Base-by-base conservation (phyloP, 2,113 vertebrate genomes). In the Nansenia antarctica region DNA sequence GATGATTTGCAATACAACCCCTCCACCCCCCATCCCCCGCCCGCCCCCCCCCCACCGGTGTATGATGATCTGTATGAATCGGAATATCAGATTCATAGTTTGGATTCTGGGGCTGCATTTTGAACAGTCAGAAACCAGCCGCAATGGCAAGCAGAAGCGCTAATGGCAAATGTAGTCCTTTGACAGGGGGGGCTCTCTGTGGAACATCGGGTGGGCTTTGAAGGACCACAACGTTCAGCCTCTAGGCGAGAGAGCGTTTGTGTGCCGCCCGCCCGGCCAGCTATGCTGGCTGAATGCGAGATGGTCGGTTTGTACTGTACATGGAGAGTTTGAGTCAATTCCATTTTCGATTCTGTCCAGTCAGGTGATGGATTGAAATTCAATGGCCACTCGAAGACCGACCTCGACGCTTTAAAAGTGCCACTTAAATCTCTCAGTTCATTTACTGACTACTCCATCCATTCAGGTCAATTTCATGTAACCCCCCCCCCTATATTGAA, bases 41-140 rank as follows among this genome's bases (percentile, higher is more conserved):
- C 86, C 76, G 59, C n/a, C 80, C 86, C 82, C 85, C 85, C n/a
- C n/a, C n/a, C n/a, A n/a, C 86, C 73, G 58, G 82, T 80, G 84
- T 49, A 82, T 84, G 79, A 73, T 70, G 8, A 80, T 85, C 67
- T 69, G 74, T 84, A 89, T 88, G 90, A 86, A 85, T 86, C 85
- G 63, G 14, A n/a, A n/a, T n/a, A n/a, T 67, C 64, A 76, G 84
- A 87, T 84, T 89, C 81, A 87, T 77, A 85, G 70, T 63, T 65
- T 27, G 47, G 62, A 74, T 68, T 84, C 69, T 58, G 65, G 74
- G 67, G 35, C 78, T 74, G 86, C 83, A 88, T 88, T n/a, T 73
- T 82, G 72, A 70, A 76, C 82, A 84, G 81, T 79, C 81, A 89
- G 83, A 79, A 85, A 85, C 81, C 82, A 87, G 77, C 45, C 52